A percentile compares a stretch with the other conserved stretches of the same genome.
These are phyloP conservation scores for Hydrozoanthus tunicans DNA, from an alignment of 64 coral and sea anemone species.

Conservation along the genomic window DNA sequence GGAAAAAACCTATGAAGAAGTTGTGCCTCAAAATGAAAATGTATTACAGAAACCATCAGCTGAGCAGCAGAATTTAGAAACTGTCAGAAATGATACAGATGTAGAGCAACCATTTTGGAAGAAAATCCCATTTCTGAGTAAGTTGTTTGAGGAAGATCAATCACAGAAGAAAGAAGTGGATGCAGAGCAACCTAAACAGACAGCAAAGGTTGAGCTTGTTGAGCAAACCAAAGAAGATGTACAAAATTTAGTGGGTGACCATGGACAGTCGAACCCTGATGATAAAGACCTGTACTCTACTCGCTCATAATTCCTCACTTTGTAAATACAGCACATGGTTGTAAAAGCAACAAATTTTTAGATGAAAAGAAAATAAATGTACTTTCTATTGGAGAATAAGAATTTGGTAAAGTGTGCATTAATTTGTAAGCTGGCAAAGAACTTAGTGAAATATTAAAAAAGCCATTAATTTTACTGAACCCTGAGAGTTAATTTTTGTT, in stretches of 20 bases:
- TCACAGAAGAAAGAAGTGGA: not conserved
- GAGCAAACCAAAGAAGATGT: not conserved
- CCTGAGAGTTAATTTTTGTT: no score
- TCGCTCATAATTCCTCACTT: slow-evolving; percentile 39
- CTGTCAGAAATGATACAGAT: slow-evolving; percentile 5
- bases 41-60: not conserved
- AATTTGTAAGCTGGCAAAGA: no score
- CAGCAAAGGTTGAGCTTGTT: not conserved
- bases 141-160: slow-evolving; percentile 35
- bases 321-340: no score
- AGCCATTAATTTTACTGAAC: no score
- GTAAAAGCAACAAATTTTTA: no score
- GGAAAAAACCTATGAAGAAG: slow-evolving; percentile 21
- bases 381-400: no score
- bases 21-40: slow-evolving; percentile 27
- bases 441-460: no score
- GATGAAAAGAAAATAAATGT: no score
- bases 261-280: slow-evolving; percentile 1
- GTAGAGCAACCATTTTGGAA: slow-evolving; percentile 61
- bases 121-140: slow-evolving; percentile 78
- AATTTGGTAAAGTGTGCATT: no score
- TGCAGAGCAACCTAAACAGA: not conserved
- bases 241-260: slow-evolving; percentile 62
- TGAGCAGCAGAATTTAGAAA: not conserved
- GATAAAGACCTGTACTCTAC: slow-evolving; percentile 89